phyloP scores from a whole-genome alignment of 2,888 invertebrate species.

The Idaea aversata region DNA sequence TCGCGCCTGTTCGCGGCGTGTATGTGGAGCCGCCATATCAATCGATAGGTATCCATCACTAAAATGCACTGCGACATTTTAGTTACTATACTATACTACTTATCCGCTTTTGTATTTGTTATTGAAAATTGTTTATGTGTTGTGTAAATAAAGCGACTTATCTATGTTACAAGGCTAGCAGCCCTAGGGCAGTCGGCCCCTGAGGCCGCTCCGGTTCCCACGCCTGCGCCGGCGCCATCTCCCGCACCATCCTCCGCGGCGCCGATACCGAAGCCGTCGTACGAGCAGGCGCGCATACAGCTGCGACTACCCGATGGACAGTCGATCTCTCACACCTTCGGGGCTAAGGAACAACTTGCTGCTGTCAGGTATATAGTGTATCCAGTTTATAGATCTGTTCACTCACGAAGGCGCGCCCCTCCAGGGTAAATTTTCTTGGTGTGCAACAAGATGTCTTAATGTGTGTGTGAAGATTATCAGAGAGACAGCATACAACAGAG shows the following conservation, averaged over 20 bases:
- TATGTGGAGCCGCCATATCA: no score
- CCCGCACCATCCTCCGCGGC: conserved; percentile 27
- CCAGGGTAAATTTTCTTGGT: no score
- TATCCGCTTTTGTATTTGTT: not conserved
- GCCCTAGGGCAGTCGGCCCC: conserved; percentile 57
- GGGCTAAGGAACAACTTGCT: conserved; percentile 92
- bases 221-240: conserved; percentile 36
- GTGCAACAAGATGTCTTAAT: no score
- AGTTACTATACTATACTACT: no score
- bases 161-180: conserved; percentile 46
- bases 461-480: no score
- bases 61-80: no score
- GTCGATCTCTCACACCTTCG: conserved; percentile 70
- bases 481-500: no score
- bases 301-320: conserved; percentile 63
- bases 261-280: conserved; percentile 49
- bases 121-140: not conserved
- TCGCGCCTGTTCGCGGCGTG: no score
- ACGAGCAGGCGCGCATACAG: conserved; percentile 63
- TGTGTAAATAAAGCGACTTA: not conserved
- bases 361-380: conserved; percentile 84
- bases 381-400: no score
- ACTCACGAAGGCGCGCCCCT: no score
- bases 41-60: no score
- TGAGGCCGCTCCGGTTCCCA: conserved; percentile 34